Percentiles rank a stretch among this genome's conserved stretches.
Evolutionary conservation across 2,888 invertebrate species (phyloP).

Genomic region (Erebia epiphron): DNA sequence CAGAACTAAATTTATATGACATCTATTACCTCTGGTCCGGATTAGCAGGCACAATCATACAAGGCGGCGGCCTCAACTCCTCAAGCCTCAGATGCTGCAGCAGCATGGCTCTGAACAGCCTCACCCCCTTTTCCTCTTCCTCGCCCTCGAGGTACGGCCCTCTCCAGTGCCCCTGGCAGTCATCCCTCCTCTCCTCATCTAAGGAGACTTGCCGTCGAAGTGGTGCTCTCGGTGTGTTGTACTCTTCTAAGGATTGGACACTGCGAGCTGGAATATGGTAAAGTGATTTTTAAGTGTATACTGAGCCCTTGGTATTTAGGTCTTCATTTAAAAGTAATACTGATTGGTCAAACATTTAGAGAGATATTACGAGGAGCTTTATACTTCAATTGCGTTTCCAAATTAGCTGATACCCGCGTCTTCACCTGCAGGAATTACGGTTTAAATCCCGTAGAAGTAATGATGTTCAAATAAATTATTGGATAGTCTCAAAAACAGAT

Average conservation of each 20-base stretch:
- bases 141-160: constrained; percentile 69
- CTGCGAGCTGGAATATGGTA: constrained; percentile 61
- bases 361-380: too few relatives aligned
- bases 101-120: constrained; percentile 76
- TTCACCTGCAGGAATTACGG: too few relatives aligned
- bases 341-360: too few relatives aligned
- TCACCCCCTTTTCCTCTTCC: constrained; percentile 74
- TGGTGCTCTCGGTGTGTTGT: constrained; percentile 71
- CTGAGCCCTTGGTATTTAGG: too few relatives aligned
- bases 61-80: constrained; percentile 71
- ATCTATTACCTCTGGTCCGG: constrained; percentile 66
- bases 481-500: too few relatives aligned
- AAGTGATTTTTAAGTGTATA: too few relatives aligned
- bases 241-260: constrained; percentile 73
- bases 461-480: too few relatives aligned
- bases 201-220: constrained; percentile 73
- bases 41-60: constrained; percentile 65
- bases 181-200: constrained; percentile 76
- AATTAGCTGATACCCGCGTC: too few relatives aligned
- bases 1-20: too few relatives aligned
- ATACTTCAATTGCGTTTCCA: too few relatives aligned
- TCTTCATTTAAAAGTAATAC: too few relatives aligned
- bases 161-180: constrained; percentile 78
- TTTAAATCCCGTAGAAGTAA: too few relatives aligned
- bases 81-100: constrained; percentile 72